Evolutionary conservation across 2,888 invertebrate species (phyloP), one percentile per base, ranked within the genome.

Genomic region (Nipponacmea schrenckii): DNA sequence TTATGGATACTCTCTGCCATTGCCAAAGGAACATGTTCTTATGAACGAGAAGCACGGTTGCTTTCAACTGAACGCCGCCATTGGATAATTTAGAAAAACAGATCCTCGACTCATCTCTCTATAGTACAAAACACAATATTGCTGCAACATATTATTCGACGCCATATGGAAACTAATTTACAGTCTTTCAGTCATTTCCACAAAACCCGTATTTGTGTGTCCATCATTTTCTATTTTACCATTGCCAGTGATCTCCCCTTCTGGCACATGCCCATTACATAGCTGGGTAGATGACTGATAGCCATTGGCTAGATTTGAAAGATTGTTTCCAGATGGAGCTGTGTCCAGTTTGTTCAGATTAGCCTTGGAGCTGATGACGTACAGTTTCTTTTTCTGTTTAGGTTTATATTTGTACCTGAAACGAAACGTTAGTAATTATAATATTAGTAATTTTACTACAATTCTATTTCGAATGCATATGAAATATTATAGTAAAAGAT

Each of bases 351-450:
- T 63, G 14, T 75, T 74, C 50, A 75, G 69, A 17, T 68, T 69
- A 14, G 68, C 63, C 27, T 69, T 67, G 27, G 73, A 73, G 46
- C 66, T 74, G 39, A 76, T 69, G 15, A 69, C 68, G 71, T 79
- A 78, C 24, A 67, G 70, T 70, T 77, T 78, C 62, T 74, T 70
- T 62, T 75, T 72, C 46, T 74, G 69, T 64, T 73, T 73, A 5
- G 74, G 74, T 63, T 70, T 68, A 67, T 81, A 78, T 67, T 79
- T 81, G 72, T 73, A 69, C 73, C 68, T 73, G 31, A 2, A 64
- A 10, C 39, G 10, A 8, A 39, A 39, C 8, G 7, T 39, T 1
- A 5, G 39, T n/a, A n/a, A n/a, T n/a, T n/a, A n/a, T n/a, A n/a
- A n/a, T n/a, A n/a, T n/a, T n/a, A n/a, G n/a, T n/a, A n/a, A n/a